A percentile compares a stretch with the other conserved stretches of the same genome.
Conservation (phyloP, 1,140 invertebrate species). For the Pentalonia nigronervosa region DNA sequence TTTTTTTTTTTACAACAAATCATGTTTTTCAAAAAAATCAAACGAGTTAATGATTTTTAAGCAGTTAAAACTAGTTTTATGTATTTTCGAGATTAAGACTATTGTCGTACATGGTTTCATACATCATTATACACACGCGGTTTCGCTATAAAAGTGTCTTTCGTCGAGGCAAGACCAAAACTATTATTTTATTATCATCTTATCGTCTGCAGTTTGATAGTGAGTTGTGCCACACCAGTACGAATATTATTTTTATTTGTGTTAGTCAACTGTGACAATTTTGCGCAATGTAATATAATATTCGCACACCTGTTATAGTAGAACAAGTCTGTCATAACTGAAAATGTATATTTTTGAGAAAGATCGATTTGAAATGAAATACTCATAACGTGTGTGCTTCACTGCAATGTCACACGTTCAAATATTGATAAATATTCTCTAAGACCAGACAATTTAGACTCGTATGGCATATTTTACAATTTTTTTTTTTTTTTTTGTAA, state of each 20-base stretch:
- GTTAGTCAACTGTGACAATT: neutral
- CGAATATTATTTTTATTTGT: neutral
- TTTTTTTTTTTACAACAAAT: neutral
- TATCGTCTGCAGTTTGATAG: neutral
- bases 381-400: neutral
- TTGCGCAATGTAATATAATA: neutral
- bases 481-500: too few relatives aligned
- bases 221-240: neutral
- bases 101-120: neutral
- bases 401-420: neutral
- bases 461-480: too few relatives aligned
- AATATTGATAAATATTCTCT: neutral
- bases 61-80: neutral
- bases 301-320: neutral
- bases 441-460: neutral
- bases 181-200: neutral
- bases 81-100: neutral
- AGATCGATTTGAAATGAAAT: neutral
- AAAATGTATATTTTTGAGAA: neutral
- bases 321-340: neutral
- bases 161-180: neutral
- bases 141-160: neutral
- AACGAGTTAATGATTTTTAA: neutral
- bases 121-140: too few relatives aligned
- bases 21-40: neutral